A percentile compares a stretch with the other conserved stretches of the same genome.
These are phyloP conservation scores for Drosophila pseudoobscura DNA, from an alignment of 1,140 invertebrate genomes.

Conservation along the genomic window DNA sequence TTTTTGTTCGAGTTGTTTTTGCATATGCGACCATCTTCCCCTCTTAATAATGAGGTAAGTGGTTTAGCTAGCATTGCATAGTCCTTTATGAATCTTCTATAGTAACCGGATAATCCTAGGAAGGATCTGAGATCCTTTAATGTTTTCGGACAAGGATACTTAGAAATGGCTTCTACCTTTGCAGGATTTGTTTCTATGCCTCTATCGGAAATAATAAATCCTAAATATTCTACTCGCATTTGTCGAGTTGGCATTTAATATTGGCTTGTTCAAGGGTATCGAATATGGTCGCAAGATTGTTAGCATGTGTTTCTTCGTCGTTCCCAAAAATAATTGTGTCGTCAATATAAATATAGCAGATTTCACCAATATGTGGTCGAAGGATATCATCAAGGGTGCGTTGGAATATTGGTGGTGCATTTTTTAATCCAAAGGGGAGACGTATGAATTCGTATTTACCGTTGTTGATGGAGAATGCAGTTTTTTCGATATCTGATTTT, in stretches of 20 bases:
- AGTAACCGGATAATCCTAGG: background rate
- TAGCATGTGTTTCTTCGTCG: background rate
- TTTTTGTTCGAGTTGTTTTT: background rate
- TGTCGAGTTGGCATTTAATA: no score
- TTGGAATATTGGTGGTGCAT: no score
- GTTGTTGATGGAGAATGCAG: no score
- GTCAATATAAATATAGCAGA: slow-evolving; percentile 3
- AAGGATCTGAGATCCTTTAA: slow-evolving; percentile 1
- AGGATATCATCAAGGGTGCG: no score
- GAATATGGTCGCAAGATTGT: background rate
- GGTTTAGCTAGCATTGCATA: background rate
- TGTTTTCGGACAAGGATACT: background rate
- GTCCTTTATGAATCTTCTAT: background rate
- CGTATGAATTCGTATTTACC: no score
- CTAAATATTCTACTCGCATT: no score
- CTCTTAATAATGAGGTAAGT: background rate
- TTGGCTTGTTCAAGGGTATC: background rate
- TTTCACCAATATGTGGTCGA: background rate
- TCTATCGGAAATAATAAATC: no score
- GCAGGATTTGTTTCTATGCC: no score
- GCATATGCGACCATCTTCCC: background rate
- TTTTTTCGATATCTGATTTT: background rate
- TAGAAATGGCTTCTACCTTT: no score
- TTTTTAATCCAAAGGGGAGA: no score
- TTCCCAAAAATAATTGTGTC: slow-evolving; percentile 2